Base-by-base conservation (phyloP, 2,888 invertebrate genomes). In the Sarcophaga subvicina region DNA sequence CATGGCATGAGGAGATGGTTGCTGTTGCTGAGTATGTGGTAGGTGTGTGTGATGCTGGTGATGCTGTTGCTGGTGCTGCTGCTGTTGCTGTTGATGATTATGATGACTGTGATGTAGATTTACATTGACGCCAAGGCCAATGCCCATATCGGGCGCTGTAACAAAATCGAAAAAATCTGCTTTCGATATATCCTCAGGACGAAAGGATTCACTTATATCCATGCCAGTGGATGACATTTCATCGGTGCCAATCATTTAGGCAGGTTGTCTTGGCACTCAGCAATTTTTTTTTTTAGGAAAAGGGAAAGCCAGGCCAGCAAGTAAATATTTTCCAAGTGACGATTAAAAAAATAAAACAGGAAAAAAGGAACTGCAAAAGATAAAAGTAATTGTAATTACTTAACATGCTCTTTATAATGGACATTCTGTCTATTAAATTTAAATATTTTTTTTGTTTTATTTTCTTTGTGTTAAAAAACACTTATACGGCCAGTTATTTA, bases 91-190 rank as follows among this genome's bases (percentile, higher is more conserved):
- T 12, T 89, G 89, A 49, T 90, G 90, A 77, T 89, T 86, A 22
- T 90, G 90, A 49, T 89, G 89, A 59, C 90, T 90, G 63, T 89
- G 88, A 72, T 91, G 91, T 85, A 93, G 89, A 70, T 92, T 91
- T 76, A 91, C 90, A 62, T 90, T 91, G 88, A 96, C 90, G 11
- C 93, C 93, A 72, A 93, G 91, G 71, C 93, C 93, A 87, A 93
- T 93, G 80, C 93, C 93, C 91, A 96, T 95, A 90, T 96, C 96
- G 85, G 97, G 96, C 70, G 97, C 96, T 78, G 97, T 97, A 88
- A 97, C 97, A 94, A 97, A 97, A 94, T 97, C 97, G 94, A 97
- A 97, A 94, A 97, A 97, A 94, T 97, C 97, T 90, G 97, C 96
- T 94, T 97, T 97, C 91, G 96, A 96, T 94, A 97, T 95, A 94